Evolutionary conservation across 2,113 vertebrate genomes (phyloP), one percentile per base, ranked within the genome.

Genomic region (Gallinago media): DNA sequence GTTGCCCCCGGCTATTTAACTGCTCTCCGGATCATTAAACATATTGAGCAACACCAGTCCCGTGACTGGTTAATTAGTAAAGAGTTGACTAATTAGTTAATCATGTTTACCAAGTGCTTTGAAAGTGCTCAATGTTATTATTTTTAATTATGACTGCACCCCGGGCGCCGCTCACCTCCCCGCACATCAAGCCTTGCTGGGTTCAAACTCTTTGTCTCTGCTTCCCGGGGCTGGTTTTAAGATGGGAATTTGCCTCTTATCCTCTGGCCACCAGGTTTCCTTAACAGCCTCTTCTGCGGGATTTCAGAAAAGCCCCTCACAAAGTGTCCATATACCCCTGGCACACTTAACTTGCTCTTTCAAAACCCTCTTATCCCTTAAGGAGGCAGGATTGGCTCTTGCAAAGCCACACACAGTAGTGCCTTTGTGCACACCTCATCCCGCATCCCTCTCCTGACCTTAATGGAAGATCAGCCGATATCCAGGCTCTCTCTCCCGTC

Each of bases 31-130:
- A 97, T 96, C 95, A 96, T 97, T 96, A 96, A 96, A 85, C 93
- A 75, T 92, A 92, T 94, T 96, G 91, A 93, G 90, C 86, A 70
- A 91, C 95, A 70, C 23, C 77, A 14, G 96, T 94, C 96, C 92
- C 89, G 92, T 96, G 88, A 96, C 95, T 93, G 90, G 96, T 95
- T 95, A 95, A 94, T 96, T 96, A 96, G 95, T 95, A 93, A 97
- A 96, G 94, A 92, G 91, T 85, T 89, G 91, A 92, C 93, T 96
- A 95, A 97, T 97, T 95, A 97, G 92, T 93, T 96, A 95, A 96
- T 94, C 78, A 8, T 96, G 94, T 96, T 97, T 97, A 94, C 88
- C 5, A 32, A 93, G 92, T 12, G 76, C 94, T 96, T 92, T 93
- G 85, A 89, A 85, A 94, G 89, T 34, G 73, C 89, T 96, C 84